These are phyloP conservation scores for Oeneis ivallda DNA, from an alignment of 2,888 invertebrate genomes.

Conservation along the genomic window DNA sequence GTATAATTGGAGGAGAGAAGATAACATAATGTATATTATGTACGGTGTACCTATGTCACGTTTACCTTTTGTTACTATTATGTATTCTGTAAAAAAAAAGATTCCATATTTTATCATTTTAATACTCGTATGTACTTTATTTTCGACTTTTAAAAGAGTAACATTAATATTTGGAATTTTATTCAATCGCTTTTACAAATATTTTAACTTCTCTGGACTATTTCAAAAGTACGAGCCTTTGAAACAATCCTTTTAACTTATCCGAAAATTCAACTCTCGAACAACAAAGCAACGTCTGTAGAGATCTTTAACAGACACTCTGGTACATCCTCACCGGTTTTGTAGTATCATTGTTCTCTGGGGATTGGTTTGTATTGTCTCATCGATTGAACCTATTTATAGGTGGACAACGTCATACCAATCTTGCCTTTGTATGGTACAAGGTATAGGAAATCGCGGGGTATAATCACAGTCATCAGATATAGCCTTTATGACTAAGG, in stretches of 20 bases:
- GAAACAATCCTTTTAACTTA: constrained; percentile 11
- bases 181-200: background rate
- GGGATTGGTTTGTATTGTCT: constrained; percentile 73
- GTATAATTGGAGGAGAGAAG: too few species aligned
- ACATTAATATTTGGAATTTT: background rate
- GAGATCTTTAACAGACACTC: constrained; percentile 25
- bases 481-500: too few species aligned
- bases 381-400: constrained; percentile 77
- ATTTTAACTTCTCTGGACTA: background rate
- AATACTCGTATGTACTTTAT: too few species aligned
- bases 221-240: background rate
- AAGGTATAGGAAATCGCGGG: constrained; percentile 26
- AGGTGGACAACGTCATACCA: constrained; percentile 55
- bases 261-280: constrained; percentile 1
- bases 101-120: too few species aligned
- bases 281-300: constrained; percentile 20
- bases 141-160: background rate
- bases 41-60: too few species aligned
- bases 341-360: constrained; percentile 61
- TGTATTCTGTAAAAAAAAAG: too few species aligned
- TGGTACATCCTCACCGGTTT: constrained; percentile 37
- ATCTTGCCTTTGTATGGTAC: constrained; percentile 39
- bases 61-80: too few species aligned
- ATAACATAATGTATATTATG: too few species aligned
- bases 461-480: too few species aligned